phyloP scores from a whole-genome alignment of 2,888 invertebrate species.

The Gymnosoma rotundatum region DNA sequence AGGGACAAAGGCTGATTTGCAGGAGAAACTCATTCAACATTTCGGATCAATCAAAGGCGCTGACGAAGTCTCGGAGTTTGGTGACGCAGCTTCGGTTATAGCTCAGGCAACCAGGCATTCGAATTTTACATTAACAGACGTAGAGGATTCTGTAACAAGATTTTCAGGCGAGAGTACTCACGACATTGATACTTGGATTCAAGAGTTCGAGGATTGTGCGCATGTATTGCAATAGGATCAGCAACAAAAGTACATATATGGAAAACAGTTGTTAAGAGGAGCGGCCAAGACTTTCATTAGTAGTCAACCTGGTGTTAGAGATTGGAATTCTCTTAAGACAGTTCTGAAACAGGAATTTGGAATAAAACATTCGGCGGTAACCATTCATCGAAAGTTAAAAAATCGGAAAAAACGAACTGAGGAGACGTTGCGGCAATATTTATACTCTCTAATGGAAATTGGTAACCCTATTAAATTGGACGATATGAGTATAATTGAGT shows the following conservation, averaged over 20 bases:
- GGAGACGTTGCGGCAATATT: slow-evolving; percentile 53
- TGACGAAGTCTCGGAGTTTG: too few relatives aligned
- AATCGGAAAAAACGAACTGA: slow-evolving; percentile 34
- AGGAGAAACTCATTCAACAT: too few relatives aligned
- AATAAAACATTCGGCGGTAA: slow-evolving; percentile 22
- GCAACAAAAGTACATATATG: slow-evolving; percentile 60
- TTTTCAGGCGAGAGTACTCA: too few relatives aligned
- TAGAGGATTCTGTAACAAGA: too few relatives aligned
- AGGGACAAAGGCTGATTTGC: too few relatives aligned
- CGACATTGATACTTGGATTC: background rate
- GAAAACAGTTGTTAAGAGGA: slow-evolving; percentile 58
- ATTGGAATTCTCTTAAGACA: slow-evolving; percentile 57
- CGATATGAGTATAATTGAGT: slow-evolving; percentile 42
- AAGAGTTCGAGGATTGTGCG: slow-evolving; percentile 1
- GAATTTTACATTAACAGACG: too few relatives aligned
- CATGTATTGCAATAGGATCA: slow-evolving; percentile 38
- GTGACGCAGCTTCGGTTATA: too few relatives aligned
- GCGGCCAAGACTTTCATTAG: slow-evolving; percentile 60
- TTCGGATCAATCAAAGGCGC: too few relatives aligned
- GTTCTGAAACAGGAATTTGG: slow-evolving; percentile 52
- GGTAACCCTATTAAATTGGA: slow-evolving; percentile 39
- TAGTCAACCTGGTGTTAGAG: slow-evolving; percentile 52
- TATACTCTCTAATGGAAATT: slow-evolving; percentile 64
- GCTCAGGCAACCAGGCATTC: too few relatives aligned
- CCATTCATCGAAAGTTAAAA: slow-evolving; percentile 45